These are phyloP conservation scores for Asbolus verrucosus DNA, from an alignment of 1,140 invertebrate species.

Conservation along the genomic window DNA sequence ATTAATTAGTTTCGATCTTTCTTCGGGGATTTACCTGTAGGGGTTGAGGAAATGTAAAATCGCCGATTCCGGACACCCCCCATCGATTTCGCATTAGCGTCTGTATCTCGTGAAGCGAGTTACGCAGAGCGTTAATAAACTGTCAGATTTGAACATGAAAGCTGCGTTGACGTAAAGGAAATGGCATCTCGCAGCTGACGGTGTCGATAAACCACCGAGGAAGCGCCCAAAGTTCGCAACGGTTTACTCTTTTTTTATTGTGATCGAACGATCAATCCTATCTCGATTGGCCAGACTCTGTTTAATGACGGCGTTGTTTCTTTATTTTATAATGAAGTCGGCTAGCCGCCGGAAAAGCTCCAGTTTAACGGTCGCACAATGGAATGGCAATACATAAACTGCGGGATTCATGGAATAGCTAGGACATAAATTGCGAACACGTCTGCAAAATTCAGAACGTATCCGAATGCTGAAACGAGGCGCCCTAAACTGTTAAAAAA, in stretches of 20 bases:
- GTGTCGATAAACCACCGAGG: conserved; percentile 1
- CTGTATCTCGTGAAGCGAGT: neutral
- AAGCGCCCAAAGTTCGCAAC: neutral
- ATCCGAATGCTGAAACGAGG: no score
- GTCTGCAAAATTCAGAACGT: no score
- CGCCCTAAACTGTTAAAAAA: no score
- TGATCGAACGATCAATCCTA: conserved; percentile 3
- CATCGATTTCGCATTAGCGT: conserved; percentile 5
- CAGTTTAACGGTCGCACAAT: no score
- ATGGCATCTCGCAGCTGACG: neutral
- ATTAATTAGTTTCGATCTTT: neutral
- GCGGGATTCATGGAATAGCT: no score
- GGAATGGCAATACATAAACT: no score
- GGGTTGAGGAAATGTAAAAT: conserved; percentile 11
- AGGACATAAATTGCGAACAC: no score
- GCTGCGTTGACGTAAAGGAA: conserved; percentile 4
- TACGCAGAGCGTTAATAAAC: conserved; percentile 7
- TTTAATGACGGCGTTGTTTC: neutral
- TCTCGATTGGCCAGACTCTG: neutral
- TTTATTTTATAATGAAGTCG: no score
- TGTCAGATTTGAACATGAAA: conserved; percentile 1
- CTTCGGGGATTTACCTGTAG: neutral
- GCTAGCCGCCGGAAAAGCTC: neutral
- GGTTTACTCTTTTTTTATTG: neutral
- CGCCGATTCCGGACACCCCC: neutral